Conservation (phyloP, 2,113 vertebrate genomes). For the Lethenteron reissneri region DNA sequence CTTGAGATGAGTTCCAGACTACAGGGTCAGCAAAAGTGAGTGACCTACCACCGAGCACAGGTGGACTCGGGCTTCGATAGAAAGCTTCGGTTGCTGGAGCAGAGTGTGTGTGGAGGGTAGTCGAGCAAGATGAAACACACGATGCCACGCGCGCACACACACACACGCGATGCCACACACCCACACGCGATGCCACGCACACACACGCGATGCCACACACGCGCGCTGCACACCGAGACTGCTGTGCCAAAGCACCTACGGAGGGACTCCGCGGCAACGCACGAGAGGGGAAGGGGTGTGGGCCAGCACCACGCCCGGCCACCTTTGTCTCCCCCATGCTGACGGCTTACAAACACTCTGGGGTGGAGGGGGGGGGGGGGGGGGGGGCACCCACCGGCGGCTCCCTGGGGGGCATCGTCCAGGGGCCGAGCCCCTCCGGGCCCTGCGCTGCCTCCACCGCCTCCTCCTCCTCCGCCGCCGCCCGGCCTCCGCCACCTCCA, state of each 20-base stretch:
- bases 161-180: not conserved
- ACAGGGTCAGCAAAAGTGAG: too few relatives aligned
- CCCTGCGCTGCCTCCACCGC: not conserved
- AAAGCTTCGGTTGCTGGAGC: too few relatives aligned
- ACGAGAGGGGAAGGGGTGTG: not conserved
- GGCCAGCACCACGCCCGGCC: too few relatives aligned
- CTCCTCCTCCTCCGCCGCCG: not conserved
- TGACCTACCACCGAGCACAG: too few relatives aligned
- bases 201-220: not conserved
- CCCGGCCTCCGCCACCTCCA: not conserved
- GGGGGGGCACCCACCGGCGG: slow-evolving; percentile 44
- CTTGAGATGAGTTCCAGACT: too few relatives aligned
- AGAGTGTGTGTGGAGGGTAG: too few relatives aligned
- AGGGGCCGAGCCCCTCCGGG: slow-evolving; percentile 36
- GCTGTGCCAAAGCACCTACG: not conserved
- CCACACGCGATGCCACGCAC: not conserved
- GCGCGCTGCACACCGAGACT: not conserved
- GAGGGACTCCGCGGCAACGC: not conserved
- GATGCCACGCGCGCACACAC: not conserved
- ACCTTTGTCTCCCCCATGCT: not conserved
- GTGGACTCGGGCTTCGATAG: too few relatives aligned
- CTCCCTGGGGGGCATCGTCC: slow-evolving; percentile 87
- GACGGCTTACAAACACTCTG: not conserved
- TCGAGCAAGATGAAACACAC: too few relatives aligned
- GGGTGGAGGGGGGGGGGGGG: not conserved